Percentiles rank a stretch among this genome's conserved stretches.
These are phyloP conservation scores for Poecilia gillii DNA, from an alignment of 2,797 vertebrate species.

Conservation along the genomic window DNA sequence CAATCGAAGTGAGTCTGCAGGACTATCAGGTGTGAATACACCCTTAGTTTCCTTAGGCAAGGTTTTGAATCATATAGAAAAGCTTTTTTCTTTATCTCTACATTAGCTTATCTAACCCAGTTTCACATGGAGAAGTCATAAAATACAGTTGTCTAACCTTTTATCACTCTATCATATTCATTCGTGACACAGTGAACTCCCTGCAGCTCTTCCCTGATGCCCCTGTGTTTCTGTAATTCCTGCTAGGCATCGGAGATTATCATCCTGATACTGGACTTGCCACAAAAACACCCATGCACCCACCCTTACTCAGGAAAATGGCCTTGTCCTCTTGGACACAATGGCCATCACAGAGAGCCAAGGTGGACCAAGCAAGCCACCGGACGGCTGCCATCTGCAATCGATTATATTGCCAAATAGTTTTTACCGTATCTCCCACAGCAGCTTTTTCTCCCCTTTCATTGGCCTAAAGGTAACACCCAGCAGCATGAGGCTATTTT, in stretches of 20 bases:
- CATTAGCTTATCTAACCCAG: constrained; percentile 1
- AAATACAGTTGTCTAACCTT: neutral
- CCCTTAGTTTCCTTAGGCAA: too few species aligned
- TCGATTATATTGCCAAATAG: constrained; percentile 72
- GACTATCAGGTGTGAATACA: too few species aligned
- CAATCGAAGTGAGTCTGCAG: too few species aligned
- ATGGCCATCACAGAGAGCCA: constrained; percentile 71
- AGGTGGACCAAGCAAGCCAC: constrained; percentile 67
- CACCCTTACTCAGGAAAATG: constrained; percentile 48
- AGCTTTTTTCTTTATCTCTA: neutral
- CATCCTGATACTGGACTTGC: constrained; percentile 61
- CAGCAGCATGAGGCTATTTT: constrained; percentile 60
- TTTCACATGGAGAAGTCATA: constrained; percentile 7
- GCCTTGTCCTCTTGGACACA: constrained; percentile 60
- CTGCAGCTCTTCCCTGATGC: constrained; percentile 38
- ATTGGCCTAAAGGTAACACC: constrained; percentile 62
- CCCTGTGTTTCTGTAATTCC: constrained; percentile 59
- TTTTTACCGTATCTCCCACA: constrained; percentile 59
- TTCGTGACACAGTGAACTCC: constrained; percentile 22
- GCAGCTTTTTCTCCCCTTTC: constrained; percentile 58
- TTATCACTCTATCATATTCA: neutral
- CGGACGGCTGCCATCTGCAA: constrained; percentile 73
- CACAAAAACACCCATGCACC: constrained; percentile 46
- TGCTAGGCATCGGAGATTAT: constrained; percentile 60
- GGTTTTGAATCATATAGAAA: constrained; percentile 8